Percentiles rank a stretch among this genome's conserved stretches.
These are phyloP conservation scores for Camponotus fellah DNA, from an alignment of 2,888 invertebrate species.

Conservation along the genomic window DNA sequence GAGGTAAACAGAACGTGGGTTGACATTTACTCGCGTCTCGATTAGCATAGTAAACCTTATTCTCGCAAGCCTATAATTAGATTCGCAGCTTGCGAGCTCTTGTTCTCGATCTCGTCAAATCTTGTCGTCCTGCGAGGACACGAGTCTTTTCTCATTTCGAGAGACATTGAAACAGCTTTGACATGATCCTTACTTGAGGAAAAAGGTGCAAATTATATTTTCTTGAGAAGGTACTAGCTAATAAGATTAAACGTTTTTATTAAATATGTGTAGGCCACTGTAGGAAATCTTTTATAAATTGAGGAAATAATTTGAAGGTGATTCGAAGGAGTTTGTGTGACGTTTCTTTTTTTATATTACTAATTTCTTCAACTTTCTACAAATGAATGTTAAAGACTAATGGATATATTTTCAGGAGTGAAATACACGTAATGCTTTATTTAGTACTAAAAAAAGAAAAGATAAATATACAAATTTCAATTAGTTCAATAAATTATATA, in stretches of 20 bases:
- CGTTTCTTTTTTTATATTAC: neutral
- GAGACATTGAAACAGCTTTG: conserved; percentile 50
- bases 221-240: neutral
- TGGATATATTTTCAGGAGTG: no score
- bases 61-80: conserved; percentile 80
- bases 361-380: neutral
- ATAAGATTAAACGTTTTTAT: neutral
- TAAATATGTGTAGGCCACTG: neutral
- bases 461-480: neutral
- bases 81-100: conserved; percentile 71
- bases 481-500: conserved; percentile 1
- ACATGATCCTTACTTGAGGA: conserved; percentile 34
- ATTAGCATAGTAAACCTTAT: conserved; percentile 81
- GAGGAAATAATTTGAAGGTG: neutral
- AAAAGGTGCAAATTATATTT: neutral
- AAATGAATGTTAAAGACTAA: neutral
- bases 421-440: neutral
- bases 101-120: conserved; percentile 64
- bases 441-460: neutral
- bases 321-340: neutral
- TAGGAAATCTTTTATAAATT: neutral
- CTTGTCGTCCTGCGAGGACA: conserved; percentile 22
- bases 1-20: conserved; percentile 78
- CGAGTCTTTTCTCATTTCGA: conserved; percentile 19
- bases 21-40: conserved; percentile 80